Percentiles rank a stretch among this genome's conserved stretches.
Conservation (phyloP, 2,113 vertebrate genomes). For the Chlamydotis undulata region DNA sequence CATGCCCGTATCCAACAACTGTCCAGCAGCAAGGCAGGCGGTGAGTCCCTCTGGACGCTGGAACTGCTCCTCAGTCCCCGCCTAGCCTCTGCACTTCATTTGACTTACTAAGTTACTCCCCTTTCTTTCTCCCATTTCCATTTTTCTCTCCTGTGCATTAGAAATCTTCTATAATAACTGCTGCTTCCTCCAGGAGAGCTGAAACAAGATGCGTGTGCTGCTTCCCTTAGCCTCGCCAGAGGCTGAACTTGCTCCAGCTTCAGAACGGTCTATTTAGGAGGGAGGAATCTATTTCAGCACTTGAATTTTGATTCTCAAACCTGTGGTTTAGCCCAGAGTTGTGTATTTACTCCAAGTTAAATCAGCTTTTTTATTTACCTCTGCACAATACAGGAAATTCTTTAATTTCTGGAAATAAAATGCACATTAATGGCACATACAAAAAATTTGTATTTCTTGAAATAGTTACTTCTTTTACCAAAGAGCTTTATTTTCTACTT, state of each 20-base stretch:
- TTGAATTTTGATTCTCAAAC: neutral
- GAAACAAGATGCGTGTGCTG: neutral
- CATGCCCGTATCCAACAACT: neutral
- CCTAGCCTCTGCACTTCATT: neutral
- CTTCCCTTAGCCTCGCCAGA: neutral
- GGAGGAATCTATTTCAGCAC: neutral
- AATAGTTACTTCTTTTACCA: neutral
- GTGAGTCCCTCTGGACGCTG: neutral
- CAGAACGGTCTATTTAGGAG: neutral
- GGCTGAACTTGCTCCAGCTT: neutral
- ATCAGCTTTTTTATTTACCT: neutral
- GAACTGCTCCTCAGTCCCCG: neutral
- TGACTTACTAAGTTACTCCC: neutral
- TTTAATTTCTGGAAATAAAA: conserved; percentile 15
- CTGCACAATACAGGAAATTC: neutral
- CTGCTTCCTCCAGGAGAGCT: neutral
- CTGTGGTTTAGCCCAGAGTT: neutral
- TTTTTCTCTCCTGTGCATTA: neutral
- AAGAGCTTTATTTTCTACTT: neutral
- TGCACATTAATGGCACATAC: neutral
- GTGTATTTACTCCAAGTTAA: neutral
- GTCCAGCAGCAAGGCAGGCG: neutral
- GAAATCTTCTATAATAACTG: neutral
- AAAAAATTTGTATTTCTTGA: neutral
- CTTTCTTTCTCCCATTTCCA: neutral